Base-by-base conservation (phyloP, 2,888 invertebrate species). In the Gryllus longicercus region DNA sequence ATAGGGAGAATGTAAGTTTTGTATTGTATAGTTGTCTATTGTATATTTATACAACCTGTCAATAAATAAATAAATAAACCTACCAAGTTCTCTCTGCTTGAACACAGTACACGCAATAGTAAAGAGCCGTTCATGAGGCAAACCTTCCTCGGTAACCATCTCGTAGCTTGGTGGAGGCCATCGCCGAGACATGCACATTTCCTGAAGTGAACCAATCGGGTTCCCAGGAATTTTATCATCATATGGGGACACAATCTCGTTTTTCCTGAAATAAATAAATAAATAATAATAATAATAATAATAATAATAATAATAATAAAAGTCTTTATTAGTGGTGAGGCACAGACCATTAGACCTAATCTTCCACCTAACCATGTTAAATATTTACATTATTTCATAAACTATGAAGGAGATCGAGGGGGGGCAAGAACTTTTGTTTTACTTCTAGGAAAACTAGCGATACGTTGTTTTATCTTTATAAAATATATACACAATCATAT, bases 101-200 rank as follows among this genome's bases (percentile, higher is more conserved):
- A 96, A 90, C 84, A 98, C 93, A 80, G 93, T 93, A 86, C 98
- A 98, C 5, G 95, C 93, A 85, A 98, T 96, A 0, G 97, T 95
- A 86, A 98, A 99, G 84, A 96, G 94, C 75, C 97, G 91, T 87
- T 97, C 97, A 86, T 98, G 98, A 0, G 98, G 97, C 81, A 97
- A 89, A 75, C 98, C 94, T 85, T 95, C 95, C 86, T 96, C 96
- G 86, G 91, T 92, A 86, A 92, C 95, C 84, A 96, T 96, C 84
- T 96, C 95, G 87, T 99, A 99, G 50, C 93, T 92, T 50, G 99
- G 98, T 75, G 97, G 97, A 51, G 97, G 96, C 95, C 97, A 96
- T 84, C 96, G 94, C 79, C 95, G 92, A 75, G 97, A 96, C 96
- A 98, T 98, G 86, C 98, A 98, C 88, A 98, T 92, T 87, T 99